Percentiles rank a stretch among this genome's conserved stretches.
Evolutionary conservation across 2,113 vertebrate genomes (phyloP).

Genomic region (Urocitellus parryii): DNA sequence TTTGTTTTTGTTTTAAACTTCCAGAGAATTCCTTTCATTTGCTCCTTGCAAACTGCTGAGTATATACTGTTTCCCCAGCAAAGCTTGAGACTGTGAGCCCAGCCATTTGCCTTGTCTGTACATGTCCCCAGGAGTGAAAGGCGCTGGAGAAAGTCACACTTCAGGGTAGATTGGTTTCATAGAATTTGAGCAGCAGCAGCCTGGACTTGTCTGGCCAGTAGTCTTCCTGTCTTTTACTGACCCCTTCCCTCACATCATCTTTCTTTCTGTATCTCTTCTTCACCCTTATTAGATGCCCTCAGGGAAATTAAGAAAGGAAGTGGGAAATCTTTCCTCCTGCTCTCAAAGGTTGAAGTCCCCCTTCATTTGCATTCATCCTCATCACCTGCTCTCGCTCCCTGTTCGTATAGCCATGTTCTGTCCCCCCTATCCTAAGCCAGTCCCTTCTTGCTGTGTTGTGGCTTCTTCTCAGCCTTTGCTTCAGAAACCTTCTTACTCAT

Average conservation of each 20-base stretch:
- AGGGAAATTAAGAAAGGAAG: neutral
- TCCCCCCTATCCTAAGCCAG: fast-evolving
- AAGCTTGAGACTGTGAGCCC: neutral
- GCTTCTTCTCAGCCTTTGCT: too few relatives aligned
- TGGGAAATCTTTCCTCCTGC: neutral
- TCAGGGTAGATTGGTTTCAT: neutral
- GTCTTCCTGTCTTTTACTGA: neutral
- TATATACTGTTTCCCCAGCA: neutral
- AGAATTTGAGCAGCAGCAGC: neutral
- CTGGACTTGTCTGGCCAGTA: neutral
- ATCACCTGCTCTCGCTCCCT: neutral
- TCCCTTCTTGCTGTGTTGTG: neutral
- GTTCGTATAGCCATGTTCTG: too few relatives aligned
- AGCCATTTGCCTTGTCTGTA: neutral
- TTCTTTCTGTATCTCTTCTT: neutral
- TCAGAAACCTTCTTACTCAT: neutral
- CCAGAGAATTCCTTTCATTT: neutral
- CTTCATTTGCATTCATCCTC: neutral
- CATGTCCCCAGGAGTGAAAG: neutral
- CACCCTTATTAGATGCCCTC: neutral
- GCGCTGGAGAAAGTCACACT: neutral
- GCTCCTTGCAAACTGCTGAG: neutral
- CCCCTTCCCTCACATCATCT: neutral
- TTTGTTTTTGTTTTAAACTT: neutral
- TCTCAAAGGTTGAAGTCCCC: neutral